Percentiles rank a stretch among this genome's conserved stretches.
These are phyloP conservation scores for Toxotes chatareus DNA, from an alignment of 2,113 vertebrate genomes.

Conservation along the genomic window DNA sequence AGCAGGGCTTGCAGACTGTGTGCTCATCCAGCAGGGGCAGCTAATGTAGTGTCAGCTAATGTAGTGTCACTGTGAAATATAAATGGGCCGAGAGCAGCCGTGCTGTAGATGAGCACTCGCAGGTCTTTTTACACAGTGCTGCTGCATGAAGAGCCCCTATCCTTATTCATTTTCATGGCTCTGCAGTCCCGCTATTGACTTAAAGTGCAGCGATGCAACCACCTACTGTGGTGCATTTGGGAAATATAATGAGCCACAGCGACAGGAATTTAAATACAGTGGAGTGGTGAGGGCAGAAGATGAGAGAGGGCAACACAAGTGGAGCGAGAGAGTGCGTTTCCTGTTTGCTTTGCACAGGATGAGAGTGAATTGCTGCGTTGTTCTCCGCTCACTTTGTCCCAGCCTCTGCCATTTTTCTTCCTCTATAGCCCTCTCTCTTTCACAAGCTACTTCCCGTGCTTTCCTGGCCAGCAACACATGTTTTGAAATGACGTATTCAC, in stretches of 20 bases:
- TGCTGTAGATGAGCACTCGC: constrained; percentile 71
- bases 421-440: constrained; percentile 44
- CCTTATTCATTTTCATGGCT: constrained; percentile 73
- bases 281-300: constrained; percentile 64
- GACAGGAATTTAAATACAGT: constrained; percentile 70
- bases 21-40: constrained; percentile 66
- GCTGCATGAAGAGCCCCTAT: constrained; percentile 70
- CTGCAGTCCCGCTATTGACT: constrained; percentile 70
- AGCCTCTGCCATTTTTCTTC: constrained; percentile 35
- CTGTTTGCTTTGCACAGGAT: constrained; percentile 57
- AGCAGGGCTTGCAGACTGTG: constrained; percentile 39
- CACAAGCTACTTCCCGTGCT: constrained; percentile 54
- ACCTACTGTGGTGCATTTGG: constrained; percentile 69
- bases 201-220: constrained; percentile 75
- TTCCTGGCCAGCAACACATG: constrained; percentile 67
- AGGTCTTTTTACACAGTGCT: constrained; percentile 64
- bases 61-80: constrained; percentile 76
- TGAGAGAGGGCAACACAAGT: constrained; percentile 61
- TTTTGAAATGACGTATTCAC: constrained; percentile 79
- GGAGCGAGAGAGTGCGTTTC: constrained; percentile 50
- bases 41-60: constrained; percentile 79
- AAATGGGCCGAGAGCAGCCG: constrained; percentile 70
- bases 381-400: constrained; percentile 47
- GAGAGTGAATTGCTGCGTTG: constrained; percentile 54
- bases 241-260: constrained; percentile 66